A percentile compares a stretch with the other conserved stretches of the same genome.
Conservation (phyloP, 1,140 invertebrate species). For the Drosophila funebris region DNA sequence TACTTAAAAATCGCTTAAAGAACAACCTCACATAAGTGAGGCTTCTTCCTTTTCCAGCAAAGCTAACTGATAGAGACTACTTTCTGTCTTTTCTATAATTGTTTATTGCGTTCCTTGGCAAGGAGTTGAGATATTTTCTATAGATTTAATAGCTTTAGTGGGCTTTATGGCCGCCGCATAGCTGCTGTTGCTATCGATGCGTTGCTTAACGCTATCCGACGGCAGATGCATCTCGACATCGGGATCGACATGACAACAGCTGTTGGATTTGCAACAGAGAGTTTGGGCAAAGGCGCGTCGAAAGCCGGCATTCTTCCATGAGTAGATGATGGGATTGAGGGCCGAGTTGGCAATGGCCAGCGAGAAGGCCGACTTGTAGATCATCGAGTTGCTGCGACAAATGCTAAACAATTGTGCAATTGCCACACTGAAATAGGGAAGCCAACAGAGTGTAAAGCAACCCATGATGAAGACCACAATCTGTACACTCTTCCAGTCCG, state of each 20-base stretch:
- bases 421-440: constrained; percentile 89
- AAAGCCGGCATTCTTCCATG: constrained; percentile 91
- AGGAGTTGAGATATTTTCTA: constrained; percentile 34
- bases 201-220: constrained; percentile 53
- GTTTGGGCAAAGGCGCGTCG: constrained; percentile 88
- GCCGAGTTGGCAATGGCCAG: constrained; percentile 90
- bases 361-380: constrained; percentile 88
- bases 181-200: constrained; percentile 40
- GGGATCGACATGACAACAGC: constrained; percentile 56
- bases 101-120: constrained; percentile 29
- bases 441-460: constrained; percentile 90
- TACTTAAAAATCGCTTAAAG: too few relatives aligned
- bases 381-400: constrained; percentile 84
- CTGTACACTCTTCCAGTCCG: constrained; percentile 90
- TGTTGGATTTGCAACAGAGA: constrained; percentile 86
- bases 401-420: constrained; percentile 86
- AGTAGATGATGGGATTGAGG: constrained; percentile 91
- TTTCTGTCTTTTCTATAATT: not conserved
- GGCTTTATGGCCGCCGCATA: not conserved
- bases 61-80: not conserved
- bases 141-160: not conserved
- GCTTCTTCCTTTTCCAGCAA: too few relatives aligned
- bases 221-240: constrained; percentile 55
- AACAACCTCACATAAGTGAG: too few relatives aligned
- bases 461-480: constrained; percentile 89